Conservation (phyloP, 2,888 invertebrate genomes). For the Drosophila merina region DNA sequence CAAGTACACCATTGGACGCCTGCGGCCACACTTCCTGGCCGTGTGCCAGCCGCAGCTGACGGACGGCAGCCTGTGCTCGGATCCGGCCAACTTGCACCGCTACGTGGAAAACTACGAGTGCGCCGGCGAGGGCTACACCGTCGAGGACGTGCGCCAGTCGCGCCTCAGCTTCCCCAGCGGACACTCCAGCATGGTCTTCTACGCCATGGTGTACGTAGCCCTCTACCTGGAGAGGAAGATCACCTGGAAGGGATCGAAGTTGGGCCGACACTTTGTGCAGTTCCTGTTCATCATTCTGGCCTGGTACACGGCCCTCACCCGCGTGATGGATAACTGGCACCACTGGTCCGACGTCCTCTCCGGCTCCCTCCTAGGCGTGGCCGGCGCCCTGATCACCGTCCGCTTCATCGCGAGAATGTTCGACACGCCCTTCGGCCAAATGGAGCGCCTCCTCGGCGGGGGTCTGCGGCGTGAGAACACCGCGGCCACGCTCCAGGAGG, state of each 20-base stretch:
- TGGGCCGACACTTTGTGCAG: slow-evolving; percentile 93
- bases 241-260: slow-evolving; percentile 90
- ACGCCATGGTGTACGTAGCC: slow-evolving; percentile 91
- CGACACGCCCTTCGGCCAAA: slow-evolving; percentile 24
- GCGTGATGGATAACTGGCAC: slow-evolving; percentile 81
- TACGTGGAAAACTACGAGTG: slow-evolving; percentile 92
- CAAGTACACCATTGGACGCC: slow-evolving; percentile 77
- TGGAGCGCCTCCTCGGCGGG: slow-evolving; percentile 1
- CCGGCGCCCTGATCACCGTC: slow-evolving; percentile 71
- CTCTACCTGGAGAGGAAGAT: slow-evolving; percentile 94
- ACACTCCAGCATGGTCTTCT: slow-evolving; percentile 94
- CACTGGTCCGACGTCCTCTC: slow-evolving; percentile 80
- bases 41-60: slow-evolving; percentile 91
- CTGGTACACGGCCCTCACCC: slow-evolving; percentile 79
- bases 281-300: slow-evolving; percentile 76
- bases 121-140: slow-evolving; percentile 83
- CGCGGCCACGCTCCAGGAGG: slow-evolving; percentile 73
- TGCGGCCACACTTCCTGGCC: slow-evolving; percentile 76
- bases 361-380: slow-evolving; percentile 69
- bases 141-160: slow-evolving; percentile 88
- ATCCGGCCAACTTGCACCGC: slow-evolving; percentile 86
- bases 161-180: slow-evolving; percentile 95
- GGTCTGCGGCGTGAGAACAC: slow-evolving; percentile 67
- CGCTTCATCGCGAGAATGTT: slow-evolving; percentile 64
- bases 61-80: slow-evolving; percentile 85